A percentile compares a stretch with the other conserved stretches of the same genome.
Evolutionary conservation across 2,888 invertebrate species (phyloP).

Genomic region (Lymantria dispar): DNA sequence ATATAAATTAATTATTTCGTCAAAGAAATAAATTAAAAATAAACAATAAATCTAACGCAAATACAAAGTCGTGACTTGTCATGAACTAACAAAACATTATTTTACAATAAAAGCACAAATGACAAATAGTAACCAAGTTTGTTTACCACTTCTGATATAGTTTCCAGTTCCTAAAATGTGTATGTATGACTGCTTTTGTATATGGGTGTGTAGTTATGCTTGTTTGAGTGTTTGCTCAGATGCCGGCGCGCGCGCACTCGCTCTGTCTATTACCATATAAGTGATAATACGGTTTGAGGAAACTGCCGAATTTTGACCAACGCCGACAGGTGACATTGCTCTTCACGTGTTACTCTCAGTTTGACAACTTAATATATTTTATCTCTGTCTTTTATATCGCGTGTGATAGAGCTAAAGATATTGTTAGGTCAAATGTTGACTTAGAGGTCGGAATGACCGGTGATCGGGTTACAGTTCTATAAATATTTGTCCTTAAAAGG

Average conservation of each 20-base stretch:
- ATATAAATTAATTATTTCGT: background rate
- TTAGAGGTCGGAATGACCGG: slow-evolving; percentile 18
- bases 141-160: slow-evolving; percentile 42
- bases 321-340: slow-evolving; percentile 59
- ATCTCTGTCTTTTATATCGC: slow-evolving; percentile 11
- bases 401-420: slow-evolving; percentile 15
- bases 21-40: background rate
- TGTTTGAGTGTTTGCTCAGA: slow-evolving; percentile 52
- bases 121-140: slow-evolving; percentile 6
- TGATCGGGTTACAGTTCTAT: slow-evolving; percentile 40
- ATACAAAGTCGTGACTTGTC: background rate
- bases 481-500: slow-evolving; percentile 42
- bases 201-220: slow-evolving; percentile 1
- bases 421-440: slow-evolving; percentile 21
- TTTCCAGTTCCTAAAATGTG: slow-evolving; percentile 39
- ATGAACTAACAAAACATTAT: background rate
- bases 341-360: slow-evolving; percentile 37
- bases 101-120: background rate
- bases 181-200: slow-evolving; percentile 5
- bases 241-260: slow-evolving; percentile 58
- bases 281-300: slow-evolving; percentile 65
- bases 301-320: slow-evolving; percentile 65
- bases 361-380: slow-evolving; percentile 15
- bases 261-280: slow-evolving; percentile 59
- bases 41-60: background rate